Percentiles rank a stretch among this genome's conserved stretches.
phyloP scores from a whole-genome alignment of 1,140 invertebrate species.

The Bicyclus anynana region DNA sequence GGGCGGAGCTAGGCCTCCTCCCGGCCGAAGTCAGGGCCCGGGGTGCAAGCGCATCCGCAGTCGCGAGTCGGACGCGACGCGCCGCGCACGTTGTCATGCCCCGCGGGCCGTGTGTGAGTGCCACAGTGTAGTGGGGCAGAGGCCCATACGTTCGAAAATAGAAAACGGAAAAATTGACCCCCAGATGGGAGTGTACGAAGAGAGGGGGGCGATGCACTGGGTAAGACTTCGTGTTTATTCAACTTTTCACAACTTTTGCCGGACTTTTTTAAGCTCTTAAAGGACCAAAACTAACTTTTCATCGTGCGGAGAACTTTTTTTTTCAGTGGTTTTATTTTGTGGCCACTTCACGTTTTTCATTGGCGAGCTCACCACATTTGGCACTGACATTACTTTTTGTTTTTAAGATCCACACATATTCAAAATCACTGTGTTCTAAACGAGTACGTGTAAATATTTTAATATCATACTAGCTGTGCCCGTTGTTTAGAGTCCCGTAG shows the following conservation, averaged over 20 bases:
- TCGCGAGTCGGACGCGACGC: slow-evolving; percentile 46
- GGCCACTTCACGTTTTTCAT: neutral
- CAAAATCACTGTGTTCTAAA: too few relatives aligned
- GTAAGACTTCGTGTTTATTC: slow-evolving; percentile 31
- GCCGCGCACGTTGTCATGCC: slow-evolving; percentile 46
- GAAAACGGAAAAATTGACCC: slow-evolving; percentile 72
- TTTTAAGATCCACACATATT: too few relatives aligned
- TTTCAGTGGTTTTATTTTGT: neutral
- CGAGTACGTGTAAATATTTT: too few relatives aligned
- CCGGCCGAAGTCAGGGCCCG: slow-evolving; percentile 31
- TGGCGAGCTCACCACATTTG: too few relatives aligned
- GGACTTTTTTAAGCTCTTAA: neutral
- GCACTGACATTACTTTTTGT: too few relatives aligned
- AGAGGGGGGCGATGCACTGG: slow-evolving; percentile 74
- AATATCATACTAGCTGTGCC: too few relatives aligned
- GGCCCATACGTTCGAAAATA: slow-evolving; percentile 71
- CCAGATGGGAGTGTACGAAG: slow-evolving; percentile 75
- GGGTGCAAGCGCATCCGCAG: slow-evolving; percentile 27
- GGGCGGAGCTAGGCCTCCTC: slow-evolving; percentile 38
- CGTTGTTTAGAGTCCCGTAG: too few relatives aligned
- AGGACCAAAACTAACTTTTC: neutral
- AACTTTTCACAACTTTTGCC: neutral
- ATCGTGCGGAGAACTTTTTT: neutral
- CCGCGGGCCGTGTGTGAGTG: slow-evolving; percentile 62
- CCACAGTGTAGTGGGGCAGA: slow-evolving; percentile 65